Evolutionary conservation across 2,113 vertebrate species (phyloP).

Genomic region (Sminthopsis crassicaudata): DNA sequence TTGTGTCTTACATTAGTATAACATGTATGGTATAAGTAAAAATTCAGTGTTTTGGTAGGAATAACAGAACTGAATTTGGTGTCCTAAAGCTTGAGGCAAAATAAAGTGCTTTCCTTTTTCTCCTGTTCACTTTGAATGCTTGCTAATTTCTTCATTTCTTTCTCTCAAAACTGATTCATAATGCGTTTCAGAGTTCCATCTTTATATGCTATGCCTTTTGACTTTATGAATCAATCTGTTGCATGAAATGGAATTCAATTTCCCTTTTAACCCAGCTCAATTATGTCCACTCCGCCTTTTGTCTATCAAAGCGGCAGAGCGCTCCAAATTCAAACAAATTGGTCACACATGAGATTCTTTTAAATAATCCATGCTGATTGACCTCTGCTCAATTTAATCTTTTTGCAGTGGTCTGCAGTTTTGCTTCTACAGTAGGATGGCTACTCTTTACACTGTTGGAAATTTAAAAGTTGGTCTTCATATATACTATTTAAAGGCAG

Average conservation of each 20-base stretch:
- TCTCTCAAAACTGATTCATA: constrained; percentile 73
- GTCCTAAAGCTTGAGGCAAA: not conserved
- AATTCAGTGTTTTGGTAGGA: not conserved
- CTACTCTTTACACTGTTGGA: constrained; percentile 35
- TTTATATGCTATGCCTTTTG: constrained; percentile 75
- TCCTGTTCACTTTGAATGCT: constrained; percentile 23
- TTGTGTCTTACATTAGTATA: not conserved
- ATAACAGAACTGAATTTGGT: not conserved
- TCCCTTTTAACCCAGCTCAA: constrained; percentile 71
- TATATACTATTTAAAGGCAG: not conserved
- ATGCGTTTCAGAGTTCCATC: constrained; percentile 71
- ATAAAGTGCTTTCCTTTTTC: not conserved
- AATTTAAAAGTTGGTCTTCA: constrained; percentile 43
- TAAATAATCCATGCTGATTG: constrained; percentile 12
- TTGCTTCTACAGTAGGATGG: constrained; percentile 27
- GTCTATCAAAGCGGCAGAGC: constrained; percentile 37
- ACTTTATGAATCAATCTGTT: constrained; percentile 78
- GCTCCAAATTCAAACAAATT: constrained; percentile 54
- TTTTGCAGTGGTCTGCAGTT: constrained; percentile 42
- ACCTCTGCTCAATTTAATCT: constrained; percentile 26
- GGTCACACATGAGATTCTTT: constrained; percentile 40
- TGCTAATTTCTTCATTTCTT: constrained; percentile 46
- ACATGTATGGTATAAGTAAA: not conserved
- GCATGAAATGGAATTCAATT: constrained; percentile 70
- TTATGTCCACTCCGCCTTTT: constrained; percentile 54